phyloP scores from a whole-genome alignment of 2,113 vertebrate species.

The Perognathus longimembris region DNA sequence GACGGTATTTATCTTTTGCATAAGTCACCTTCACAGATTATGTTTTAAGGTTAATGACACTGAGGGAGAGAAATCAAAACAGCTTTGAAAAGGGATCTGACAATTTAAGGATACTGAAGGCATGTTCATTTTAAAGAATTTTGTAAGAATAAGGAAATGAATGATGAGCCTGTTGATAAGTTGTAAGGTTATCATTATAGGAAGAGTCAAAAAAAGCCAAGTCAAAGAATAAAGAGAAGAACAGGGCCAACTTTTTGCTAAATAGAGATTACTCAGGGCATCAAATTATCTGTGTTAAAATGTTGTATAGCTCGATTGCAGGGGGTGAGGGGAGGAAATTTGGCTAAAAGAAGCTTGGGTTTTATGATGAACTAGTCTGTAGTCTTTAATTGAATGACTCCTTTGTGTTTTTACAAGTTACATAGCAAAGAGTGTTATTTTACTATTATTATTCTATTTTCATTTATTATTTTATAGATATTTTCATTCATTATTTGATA shows the following conservation, averaged over 20 bases:
- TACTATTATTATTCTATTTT: neutral
- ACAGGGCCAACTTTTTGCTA: neutral
- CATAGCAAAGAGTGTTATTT: neutral
- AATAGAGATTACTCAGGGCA: neutral
- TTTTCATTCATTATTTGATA: neutral
- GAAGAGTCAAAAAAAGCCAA: neutral
- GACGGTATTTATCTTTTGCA: neutral
- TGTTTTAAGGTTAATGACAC: constrained; percentile 54
- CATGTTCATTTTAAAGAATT: neutral
- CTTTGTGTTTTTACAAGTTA: neutral
- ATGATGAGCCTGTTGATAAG: neutral
- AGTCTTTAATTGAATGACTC: neutral
- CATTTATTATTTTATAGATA: neutral
- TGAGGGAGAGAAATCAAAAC: constrained; percentile 38
- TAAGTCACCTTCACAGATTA: neutral
- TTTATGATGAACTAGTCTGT: neutral
- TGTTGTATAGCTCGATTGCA: neutral
- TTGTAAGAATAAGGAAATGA: constrained; percentile 13
- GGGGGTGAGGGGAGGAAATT: neutral
- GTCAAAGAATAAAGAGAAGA: neutral
- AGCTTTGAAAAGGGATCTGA: neutral
- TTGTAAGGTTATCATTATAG: neutral
- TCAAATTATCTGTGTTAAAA: neutral
- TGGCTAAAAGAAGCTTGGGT: neutral
- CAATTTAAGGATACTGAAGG: neutral